Base-by-base conservation (phyloP, 2,888 invertebrate genomes). In the Drosophila anceps region DNA sequence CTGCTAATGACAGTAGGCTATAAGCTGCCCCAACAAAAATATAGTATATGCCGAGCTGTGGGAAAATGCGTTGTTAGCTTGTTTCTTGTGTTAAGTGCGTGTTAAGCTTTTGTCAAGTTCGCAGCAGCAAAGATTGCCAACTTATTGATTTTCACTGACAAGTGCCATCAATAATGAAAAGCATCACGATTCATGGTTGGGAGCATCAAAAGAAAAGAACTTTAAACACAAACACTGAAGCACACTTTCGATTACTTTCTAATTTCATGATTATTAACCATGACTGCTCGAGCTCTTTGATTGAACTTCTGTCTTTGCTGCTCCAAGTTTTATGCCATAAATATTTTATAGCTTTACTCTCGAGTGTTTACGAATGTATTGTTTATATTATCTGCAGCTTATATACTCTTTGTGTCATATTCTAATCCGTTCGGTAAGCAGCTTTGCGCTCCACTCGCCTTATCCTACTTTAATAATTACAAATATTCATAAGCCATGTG, bases 1-100 rank as follows among this genome's bases (percentile, higher is more conserved):
- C 70, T 67, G 79, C 68, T 77, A 80, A 80, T 80, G 77, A 80
- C 69, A 75, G 72, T 39, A 13, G 53, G 15, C 53, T 31, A 53
- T 48, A 73, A 73, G 46, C 41, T 48, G 39, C 9, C 55, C 39
- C 39, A 50, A 7, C 31, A 33, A 61, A 20, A 31, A n/a, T 24
- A 31, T 29, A n/a, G 7, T 13, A 44, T 3, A 24, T 15, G 4
- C 13, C 20, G 20, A 43, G 43, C 20, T 43, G 43, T 4, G 39
- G 4, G 24, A 4, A 24, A 24, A 24, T 5, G 63, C 51, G 63
- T 57, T 57, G 64, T 69, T 62, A 39, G 73, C 48, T 53, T 39
- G 24, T 48, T 31, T 54, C 41, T 59, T 59, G 37, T 41, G 43
- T 50, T 44, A 44, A 75, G 64, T 76, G 51, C 60, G 39, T 51